These are phyloP conservation scores for Akabosia matsudoensis DNA, from an alignment of 1,140 invertebrate species.

Conservation along the genomic window DNA sequence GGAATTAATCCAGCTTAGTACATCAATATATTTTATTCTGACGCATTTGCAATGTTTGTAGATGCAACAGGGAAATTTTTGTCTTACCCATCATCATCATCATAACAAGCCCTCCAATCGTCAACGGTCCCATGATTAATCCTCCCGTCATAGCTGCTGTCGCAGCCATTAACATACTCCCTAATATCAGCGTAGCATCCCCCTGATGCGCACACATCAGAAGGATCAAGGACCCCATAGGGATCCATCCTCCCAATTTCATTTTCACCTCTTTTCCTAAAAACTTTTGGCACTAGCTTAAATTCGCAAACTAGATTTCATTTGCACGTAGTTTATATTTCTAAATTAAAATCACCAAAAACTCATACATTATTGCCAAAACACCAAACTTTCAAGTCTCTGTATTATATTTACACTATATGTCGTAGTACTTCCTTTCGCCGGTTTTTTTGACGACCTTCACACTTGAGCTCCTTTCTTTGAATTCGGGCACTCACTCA, in stretches of 20 bases:
- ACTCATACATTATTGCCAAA: neutral
- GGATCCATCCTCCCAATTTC: neutral
- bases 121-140: slow-evolving; percentile 6
- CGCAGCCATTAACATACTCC: slow-evolving; percentile 3
- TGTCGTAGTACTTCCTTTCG: too few species aligned
- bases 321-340: neutral
- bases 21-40: too few species aligned
- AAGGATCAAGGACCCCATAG: neutral
- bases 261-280: neutral
- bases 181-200: neutral
- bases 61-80: neutral
- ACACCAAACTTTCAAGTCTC: too few species aligned
- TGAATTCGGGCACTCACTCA: neutral
- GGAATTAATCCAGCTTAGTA: too few species aligned
- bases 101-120: slow-evolving; percentile 12
- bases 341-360: neutral
- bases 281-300: neutral
- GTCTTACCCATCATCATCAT: slow-evolving; percentile 18
- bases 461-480: too few species aligned
- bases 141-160: slow-evolving; percentile 10
- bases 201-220: neutral
- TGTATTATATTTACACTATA: too few species aligned
- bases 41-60: too few species aligned
- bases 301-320: neutral
- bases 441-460: too few species aligned